Percentiles rank a stretch among this genome's conserved stretches.
Evolutionary conservation across 2,797 vertebrate species (phyloP).

Genomic region (Ceryle rudis): DNA sequence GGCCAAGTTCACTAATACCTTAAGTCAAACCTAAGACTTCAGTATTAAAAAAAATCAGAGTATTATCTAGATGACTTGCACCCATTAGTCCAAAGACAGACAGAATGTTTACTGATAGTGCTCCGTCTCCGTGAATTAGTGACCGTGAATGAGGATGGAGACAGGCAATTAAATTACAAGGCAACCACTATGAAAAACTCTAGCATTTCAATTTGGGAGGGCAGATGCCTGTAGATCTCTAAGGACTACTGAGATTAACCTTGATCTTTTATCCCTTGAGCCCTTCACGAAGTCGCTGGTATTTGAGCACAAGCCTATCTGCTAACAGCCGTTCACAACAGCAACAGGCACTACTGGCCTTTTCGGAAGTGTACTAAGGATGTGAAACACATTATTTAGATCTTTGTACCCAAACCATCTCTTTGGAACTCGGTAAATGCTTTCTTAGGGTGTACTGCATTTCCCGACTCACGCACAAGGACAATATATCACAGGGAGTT

Average conservation of each 20-base stretch:
- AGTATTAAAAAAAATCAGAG: neutral
- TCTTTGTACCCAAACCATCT: neutral
- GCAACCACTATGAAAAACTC: neutral
- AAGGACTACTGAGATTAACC: neutral
- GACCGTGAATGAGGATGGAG: neutral
- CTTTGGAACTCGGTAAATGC: neutral
- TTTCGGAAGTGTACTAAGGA: neutral
- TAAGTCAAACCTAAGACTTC: neutral
- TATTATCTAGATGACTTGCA: neutral
- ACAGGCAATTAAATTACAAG: neutral
- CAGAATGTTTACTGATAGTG: neutral
- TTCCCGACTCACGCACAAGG: accelerated
- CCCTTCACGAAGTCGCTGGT: neutral
- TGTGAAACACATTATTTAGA: neutral
- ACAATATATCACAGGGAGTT: neutral
- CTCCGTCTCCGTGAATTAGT: neutral
- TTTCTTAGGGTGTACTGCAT: neutral
- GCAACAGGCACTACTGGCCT: neutral
- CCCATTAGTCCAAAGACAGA: neutral
- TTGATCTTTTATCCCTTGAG: neutral
- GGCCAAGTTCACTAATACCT: neutral
- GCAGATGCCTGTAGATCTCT: neutral
- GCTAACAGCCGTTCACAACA: neutral
- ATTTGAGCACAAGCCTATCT: neutral
- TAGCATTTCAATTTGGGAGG: neutral